Evolutionary conservation across 2,797 vertebrate species (phyloP).

Genomic region (Neopelma chrysocephalum): DNA sequence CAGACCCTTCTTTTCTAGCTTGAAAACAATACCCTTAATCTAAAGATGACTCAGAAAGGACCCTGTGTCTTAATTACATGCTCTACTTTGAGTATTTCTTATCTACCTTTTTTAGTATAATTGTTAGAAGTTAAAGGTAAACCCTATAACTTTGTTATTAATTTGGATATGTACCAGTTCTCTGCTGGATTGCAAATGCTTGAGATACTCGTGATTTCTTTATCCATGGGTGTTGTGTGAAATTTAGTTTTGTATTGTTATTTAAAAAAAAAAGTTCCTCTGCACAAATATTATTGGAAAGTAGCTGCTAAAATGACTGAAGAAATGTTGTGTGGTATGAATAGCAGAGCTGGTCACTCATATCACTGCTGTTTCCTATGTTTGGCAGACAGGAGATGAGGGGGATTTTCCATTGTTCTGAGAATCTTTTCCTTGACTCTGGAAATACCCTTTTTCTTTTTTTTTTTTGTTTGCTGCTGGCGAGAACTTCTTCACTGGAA

Average conservation of each 20-base stretch:
- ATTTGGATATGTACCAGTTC: background rate
- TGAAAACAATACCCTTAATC: background rate
- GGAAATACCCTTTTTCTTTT: constrained; percentile 28
- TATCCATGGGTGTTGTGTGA: background rate
- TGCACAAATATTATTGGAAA: background rate
- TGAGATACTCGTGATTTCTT: background rate
- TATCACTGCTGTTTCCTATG: background rate
- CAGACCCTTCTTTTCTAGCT: background rate
- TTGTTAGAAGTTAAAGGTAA: background rate
- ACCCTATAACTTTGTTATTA: background rate
- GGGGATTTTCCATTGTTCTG: constrained; percentile 31
- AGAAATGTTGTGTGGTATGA: background rate
- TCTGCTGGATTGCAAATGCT: background rate
- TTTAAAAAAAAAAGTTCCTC: background rate
- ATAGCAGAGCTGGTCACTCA: background rate
- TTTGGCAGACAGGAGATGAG: background rate
- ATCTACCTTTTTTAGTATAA: background rate
- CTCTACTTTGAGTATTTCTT: background rate
- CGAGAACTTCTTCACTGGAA: background rate
- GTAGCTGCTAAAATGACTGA: background rate
- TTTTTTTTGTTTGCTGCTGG: background rate
- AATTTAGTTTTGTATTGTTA: background rate
- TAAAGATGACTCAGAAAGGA: background rate
- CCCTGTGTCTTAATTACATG: background rate
- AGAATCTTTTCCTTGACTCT: background rate